Evolutionary conservation across 2,113 vertebrate species (phyloP).

Genomic region (Oncorhynchus nerka): DNA sequence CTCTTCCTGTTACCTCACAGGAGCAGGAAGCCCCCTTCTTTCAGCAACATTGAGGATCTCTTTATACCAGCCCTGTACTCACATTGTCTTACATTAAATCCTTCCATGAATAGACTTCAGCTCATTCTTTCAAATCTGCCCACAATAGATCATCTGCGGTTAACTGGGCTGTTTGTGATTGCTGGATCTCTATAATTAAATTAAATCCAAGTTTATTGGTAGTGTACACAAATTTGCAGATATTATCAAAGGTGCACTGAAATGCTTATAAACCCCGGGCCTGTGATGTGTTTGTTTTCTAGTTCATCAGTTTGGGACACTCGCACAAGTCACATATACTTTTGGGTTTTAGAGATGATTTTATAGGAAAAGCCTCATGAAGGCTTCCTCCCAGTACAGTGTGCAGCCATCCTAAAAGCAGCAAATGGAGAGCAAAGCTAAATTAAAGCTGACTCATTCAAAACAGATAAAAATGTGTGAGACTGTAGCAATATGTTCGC

Average conservation of each 20-base stretch:
- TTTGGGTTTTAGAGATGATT: conserved; percentile 54
- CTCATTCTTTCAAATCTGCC: conserved; percentile 8
- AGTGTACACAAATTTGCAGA: too few relatives aligned
- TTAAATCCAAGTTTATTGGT: too few relatives aligned
- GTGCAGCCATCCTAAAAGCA: conserved; percentile 72
- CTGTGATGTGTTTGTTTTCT: conserved; percentile 7
- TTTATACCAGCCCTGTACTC: conserved; percentile 57
- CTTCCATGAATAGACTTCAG: conserved; percentile 1
- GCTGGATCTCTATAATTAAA: conserved; percentile 12
- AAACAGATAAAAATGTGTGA: conserved; percentile 78
- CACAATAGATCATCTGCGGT: conserved; percentile 34
- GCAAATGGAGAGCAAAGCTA: conserved; percentile 82
- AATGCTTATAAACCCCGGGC: neutral
- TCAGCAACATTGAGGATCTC: conserved; percentile 55
- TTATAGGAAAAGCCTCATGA: conserved; percentile 62
- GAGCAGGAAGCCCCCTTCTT: conserved; percentile 20
- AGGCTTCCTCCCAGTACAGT: conserved; percentile 65
- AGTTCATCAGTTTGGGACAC: conserved; percentile 55
- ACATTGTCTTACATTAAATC: conserved; percentile 59
- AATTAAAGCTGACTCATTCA: conserved; percentile 83
- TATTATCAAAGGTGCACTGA: too few relatives aligned
- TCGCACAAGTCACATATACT: conserved; percentile 59
- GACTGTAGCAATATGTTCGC: conserved; percentile 76
- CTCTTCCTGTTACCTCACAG: conserved; percentile 52
- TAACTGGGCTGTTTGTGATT: conserved; percentile 16